Evolutionary conservation across 2,888 invertebrate genomes (phyloP), one percentile per base, ranked within the genome.

Genomic region (Linnaemya vulpina): DNA sequence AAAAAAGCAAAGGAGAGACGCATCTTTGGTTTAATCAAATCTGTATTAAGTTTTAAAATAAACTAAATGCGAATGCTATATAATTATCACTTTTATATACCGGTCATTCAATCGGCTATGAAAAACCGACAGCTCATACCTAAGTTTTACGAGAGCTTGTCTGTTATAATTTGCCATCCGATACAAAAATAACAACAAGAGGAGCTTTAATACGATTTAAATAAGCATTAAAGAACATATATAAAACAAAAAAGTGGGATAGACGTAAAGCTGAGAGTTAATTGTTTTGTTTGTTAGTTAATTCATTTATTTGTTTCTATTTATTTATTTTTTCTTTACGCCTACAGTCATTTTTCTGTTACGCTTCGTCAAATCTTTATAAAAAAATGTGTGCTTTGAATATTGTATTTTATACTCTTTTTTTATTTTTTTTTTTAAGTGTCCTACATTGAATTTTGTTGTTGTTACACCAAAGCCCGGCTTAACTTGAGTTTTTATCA

Each of bases 31-130:
- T 55, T 62, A 58, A 65, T 70, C 81, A 78, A 71, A 40, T 62
- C 55, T 55, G 68, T 73, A n/a, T 75, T 70, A 86, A 75, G 83
- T 86, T 85, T 87, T 62, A 87, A 89, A 88, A 55, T 87, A 82
- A 88, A 90, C 90, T 90, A 89, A 90, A 87, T 88, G 86, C 83
- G 68, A 87, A 86, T 84, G 84, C 70, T 84, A 62, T 83, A 85
- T 86, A 87, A 87, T 87, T 87, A 88, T 88, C 87, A 88, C 84
- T 87, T 91, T 90, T 90, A 90, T 90, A 90, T 49, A 25, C 62
- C 62, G 68, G 68, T 40, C 74, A 68, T 43, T 53, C 60, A 17
- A 77, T 68, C 58, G 55, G 25, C 15, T 55, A 30, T 13, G 25
- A 62, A 58, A 38, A 60, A 46, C 7, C 73, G 46, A 73, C 49